Conservation (phyloP, 2,888 invertebrate species). For the Sarcophaga subvicina region DNA sequence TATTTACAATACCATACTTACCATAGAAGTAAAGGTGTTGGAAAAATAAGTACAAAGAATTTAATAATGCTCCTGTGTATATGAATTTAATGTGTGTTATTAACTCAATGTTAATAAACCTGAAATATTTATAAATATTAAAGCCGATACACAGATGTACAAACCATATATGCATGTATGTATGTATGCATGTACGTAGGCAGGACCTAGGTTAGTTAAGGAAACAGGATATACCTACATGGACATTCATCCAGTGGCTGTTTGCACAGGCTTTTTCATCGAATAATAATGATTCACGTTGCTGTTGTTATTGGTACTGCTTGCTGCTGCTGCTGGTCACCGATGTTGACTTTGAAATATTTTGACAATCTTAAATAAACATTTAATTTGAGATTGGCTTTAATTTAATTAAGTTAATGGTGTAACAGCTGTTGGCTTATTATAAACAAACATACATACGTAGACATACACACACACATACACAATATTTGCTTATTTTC, state of each 20-base stretch:
- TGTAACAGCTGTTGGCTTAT: not conserved
- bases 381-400: not conserved
- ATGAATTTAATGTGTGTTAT: constrained; percentile 21
- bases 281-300: not conserved
- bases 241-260: constrained; percentile 5
- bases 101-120: constrained; percentile 23
- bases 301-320: too few species aligned
- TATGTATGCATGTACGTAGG: not conserved
- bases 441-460: not conserved
- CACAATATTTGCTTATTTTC: not conserved
- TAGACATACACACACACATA: not conserved
- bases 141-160: constrained; percentile 12
- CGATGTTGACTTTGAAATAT: not conserved
- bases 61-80: constrained; percentile 20
- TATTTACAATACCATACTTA: not conserved
- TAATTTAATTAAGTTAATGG: not conserved
- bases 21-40: not conserved
- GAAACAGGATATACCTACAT: not conserved
- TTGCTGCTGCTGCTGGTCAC: not conserved
- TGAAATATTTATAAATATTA: constrained; percentile 26
- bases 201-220: not conserved
- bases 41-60: constrained; percentile 15
- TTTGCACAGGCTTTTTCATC: not conserved
- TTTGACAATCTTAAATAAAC: not conserved
- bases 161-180: not conserved